These are phyloP conservation scores for Plebejus argus DNA, from an alignment of 2,888 invertebrate species.

Conservation along the genomic window DNA sequence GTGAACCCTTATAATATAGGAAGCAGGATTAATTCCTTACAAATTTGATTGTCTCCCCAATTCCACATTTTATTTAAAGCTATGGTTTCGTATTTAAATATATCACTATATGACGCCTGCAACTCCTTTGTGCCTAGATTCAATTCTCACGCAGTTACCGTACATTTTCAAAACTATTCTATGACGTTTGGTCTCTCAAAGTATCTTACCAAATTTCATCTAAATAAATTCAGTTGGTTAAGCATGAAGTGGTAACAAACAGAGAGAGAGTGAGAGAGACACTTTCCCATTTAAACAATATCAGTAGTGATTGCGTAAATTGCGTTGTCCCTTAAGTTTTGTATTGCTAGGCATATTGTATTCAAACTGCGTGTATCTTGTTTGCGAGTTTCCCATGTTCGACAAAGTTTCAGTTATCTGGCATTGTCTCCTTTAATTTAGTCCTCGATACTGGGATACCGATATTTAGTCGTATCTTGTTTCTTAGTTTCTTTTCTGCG, in stretches of 20 bases:
- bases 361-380: background rate
- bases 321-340: background rate
- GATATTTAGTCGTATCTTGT: background rate
- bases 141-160: no score
- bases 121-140: no score
- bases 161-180: no score
- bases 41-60: conserved; percentile 68
- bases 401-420: conserved; percentile 13
- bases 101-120: no score
- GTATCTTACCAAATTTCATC: no score
- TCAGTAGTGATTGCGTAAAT: background rate
- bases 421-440: background rate
- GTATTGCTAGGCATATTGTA: background rate
- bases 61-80: conserved; percentile 40
- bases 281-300: no score
- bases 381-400: conserved; percentile 1
- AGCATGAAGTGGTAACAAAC: no score
- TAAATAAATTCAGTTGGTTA: no score
- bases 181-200: no score
- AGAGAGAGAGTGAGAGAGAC: no score
- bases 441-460: background rate
- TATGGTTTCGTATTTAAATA: conserved; percentile 16
- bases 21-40: conserved; percentile 68
- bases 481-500: background rate
- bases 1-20: conserved; percentile 62